Evolutionary conservation across 2,113 vertebrate genomes (phyloP), one percentile per base, ranked within the genome.

Genomic region (Leptobrachium ailaonicum): DNA sequence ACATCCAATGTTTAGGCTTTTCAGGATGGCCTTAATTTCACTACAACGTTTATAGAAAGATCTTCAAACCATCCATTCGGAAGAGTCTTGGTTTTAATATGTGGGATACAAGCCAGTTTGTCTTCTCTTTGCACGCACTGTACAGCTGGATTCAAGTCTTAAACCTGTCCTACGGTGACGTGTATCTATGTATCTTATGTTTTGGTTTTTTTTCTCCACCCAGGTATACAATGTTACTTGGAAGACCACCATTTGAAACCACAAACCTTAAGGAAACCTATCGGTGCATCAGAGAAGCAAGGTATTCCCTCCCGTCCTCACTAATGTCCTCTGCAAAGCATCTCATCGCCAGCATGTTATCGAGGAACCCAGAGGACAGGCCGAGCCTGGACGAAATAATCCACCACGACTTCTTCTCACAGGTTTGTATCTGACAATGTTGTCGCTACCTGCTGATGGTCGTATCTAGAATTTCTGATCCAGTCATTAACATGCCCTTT

Each of bases 261-360:
- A 99, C 96, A 58, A 99, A 99, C 89, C 91, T 99, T 71, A 98
- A 98, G 83, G 98, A 99, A 90, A 99, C 98, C 0, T 99, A 99
- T 84, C 92, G 94, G 84, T 99, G 97, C 71, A 99, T 99, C 75
- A 90, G 96, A 76, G 98, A 99, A 88, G 98, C 98, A 0, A 94
- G 96, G 66, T 99, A 99, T 71, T 93, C 93, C 40, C 85, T 98
- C 83, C 97, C 97, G 1, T 95, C 98, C 0, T 96, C 96, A 4
- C 86, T 99, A 56, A 88, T 96, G 50, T 90, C 92, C 10, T 94
- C 95, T 66, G 96, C 98, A 1, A 98, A 95, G 83, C 96, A 98
- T 86, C 87, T 99, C 73, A 98, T 99, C 74, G 90, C 94, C 63
- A 95, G 88, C 84, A 95, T 99, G 93, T 88, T 99, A 68, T 95